A percentile compares a stretch with the other conserved stretches of the same genome.
phyloP scores from a whole-genome alignment of 2,797 vertebrate species.

The Xiphorhynchus erythropygius region DNA sequence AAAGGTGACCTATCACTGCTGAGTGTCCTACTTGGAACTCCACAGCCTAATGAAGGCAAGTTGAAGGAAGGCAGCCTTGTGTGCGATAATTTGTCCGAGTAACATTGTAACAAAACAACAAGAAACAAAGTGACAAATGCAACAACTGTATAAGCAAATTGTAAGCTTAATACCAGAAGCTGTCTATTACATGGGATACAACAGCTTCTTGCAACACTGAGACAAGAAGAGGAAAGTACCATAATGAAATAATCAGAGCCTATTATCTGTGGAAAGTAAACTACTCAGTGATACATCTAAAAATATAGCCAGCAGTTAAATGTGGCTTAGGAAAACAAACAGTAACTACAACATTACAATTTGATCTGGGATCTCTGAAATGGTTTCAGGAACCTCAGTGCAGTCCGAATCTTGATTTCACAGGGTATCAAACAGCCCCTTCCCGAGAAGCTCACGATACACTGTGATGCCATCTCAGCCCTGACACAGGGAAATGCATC shows the following conservation, averaged over 20 bases:
- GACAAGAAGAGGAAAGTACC: background rate
- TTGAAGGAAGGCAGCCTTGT: background rate
- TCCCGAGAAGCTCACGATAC: background rate
- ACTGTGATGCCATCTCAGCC: background rate
- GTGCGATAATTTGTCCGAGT: background rate
- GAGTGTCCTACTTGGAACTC: background rate
- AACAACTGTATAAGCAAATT: background rate
- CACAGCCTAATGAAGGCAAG: background rate
- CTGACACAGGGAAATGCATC: background rate
- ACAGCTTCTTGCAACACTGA: background rate
- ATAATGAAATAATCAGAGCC: background rate
- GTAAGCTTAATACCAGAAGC: background rate
- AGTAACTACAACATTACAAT: background rate
- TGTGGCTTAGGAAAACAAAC: background rate
- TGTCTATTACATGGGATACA: background rate
- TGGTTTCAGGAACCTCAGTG: background rate
- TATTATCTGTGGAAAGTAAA: background rate
- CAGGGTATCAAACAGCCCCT: background rate
- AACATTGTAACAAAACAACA: background rate
- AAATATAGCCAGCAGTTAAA: background rate
- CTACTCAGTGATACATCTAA: background rate
- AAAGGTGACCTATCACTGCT: background rate
- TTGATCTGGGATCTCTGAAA: background rate
- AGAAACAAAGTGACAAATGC: background rate
- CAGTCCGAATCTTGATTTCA: background rate